These are phyloP conservation scores for Pachycephala philippinensis DNA, from an alignment of 2,113 vertebrate species.

Conservation along the genomic window DNA sequence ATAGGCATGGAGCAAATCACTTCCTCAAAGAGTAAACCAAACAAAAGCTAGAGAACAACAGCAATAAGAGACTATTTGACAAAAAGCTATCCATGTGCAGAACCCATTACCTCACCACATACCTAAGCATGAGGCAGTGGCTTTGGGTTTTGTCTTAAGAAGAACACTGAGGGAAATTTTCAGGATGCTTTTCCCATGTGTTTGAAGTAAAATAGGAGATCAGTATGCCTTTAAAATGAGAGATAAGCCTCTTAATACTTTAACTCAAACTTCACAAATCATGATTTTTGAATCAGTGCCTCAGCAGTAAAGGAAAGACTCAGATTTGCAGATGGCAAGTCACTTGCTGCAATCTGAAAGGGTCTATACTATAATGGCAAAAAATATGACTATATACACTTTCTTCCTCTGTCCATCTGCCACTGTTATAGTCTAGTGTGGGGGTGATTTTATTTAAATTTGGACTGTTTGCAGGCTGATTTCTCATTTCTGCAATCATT, in stretches of 20 bases:
- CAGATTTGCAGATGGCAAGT: slow-evolving; percentile 68
- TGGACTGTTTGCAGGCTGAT: slow-evolving; percentile 58
- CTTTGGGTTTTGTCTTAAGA: slow-evolving; percentile 9
- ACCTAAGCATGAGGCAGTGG: neutral
- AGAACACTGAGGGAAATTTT: neutral
- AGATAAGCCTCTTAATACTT: slow-evolving; percentile 22
- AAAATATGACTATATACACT: slow-evolving; percentile 65
- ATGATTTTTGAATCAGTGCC: slow-evolving; percentile 62
- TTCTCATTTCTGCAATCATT: slow-evolving; percentile 46
- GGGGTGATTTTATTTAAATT: slow-evolving; percentile 58
- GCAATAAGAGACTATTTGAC: neutral
- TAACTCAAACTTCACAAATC: slow-evolving; percentile 34
- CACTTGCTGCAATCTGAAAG: slow-evolving; percentile 60
- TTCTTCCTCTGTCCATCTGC: slow-evolving; percentile 73
- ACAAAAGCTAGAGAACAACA: slow-evolving; percentile 21
- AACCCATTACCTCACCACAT: slow-evolving; percentile 25
- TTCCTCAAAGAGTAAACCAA: slow-evolving; percentile 8
- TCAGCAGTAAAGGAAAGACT: slow-evolving; percentile 60
- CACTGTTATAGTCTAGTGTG: slow-evolving; percentile 53
- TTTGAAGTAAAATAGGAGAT: neutral
- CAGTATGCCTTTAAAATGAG: slow-evolving; percentile 17
- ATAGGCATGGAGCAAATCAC: neutral
- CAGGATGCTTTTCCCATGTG: neutral
- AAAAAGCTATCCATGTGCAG: slow-evolving; percentile 33
- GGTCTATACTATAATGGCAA: slow-evolving; percentile 53